Evolutionary conservation across 2,797 vertebrate genomes (phyloP).

Genomic region (Oceanodroma leucorhoa): DNA sequence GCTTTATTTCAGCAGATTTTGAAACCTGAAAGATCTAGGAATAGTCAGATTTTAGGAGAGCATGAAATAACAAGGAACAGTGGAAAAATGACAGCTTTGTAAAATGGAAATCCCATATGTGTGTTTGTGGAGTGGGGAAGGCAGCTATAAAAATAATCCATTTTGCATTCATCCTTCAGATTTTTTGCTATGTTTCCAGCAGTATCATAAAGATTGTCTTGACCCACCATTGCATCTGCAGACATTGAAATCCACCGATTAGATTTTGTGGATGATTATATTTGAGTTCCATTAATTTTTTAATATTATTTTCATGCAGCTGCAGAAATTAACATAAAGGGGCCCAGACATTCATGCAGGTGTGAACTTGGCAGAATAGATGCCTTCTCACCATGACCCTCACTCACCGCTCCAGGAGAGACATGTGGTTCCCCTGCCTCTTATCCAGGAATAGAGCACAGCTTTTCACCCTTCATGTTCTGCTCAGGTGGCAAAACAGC

Average conservation of each 20-base stretch:
- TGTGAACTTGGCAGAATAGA: background rate
- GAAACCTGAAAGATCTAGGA: background rate
- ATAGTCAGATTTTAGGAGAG: background rate
- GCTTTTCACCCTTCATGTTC: background rate
- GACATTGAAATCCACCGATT: background rate
- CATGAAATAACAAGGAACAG: background rate
- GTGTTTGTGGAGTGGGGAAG: background rate
- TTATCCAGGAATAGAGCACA: background rate
- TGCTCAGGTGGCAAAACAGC: background rate
- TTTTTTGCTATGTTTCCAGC: background rate
- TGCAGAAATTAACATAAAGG: background rate
- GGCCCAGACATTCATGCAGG: background rate
- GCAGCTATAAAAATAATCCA: background rate
- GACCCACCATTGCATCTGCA: no score
- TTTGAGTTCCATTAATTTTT: background rate
- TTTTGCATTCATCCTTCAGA: background rate
- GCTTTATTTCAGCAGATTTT: background rate
- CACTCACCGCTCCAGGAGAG: background rate
- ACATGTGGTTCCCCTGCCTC: background rate
- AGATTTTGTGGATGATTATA: background rate
- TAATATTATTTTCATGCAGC: background rate
- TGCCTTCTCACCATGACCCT: accelerated
- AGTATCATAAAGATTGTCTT: background rate
- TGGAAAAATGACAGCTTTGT: background rate
- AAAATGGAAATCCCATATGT: background rate